phyloP scores from a whole-genome alignment of 2,888 invertebrate species.

The Campopleginae sp. region DNA sequence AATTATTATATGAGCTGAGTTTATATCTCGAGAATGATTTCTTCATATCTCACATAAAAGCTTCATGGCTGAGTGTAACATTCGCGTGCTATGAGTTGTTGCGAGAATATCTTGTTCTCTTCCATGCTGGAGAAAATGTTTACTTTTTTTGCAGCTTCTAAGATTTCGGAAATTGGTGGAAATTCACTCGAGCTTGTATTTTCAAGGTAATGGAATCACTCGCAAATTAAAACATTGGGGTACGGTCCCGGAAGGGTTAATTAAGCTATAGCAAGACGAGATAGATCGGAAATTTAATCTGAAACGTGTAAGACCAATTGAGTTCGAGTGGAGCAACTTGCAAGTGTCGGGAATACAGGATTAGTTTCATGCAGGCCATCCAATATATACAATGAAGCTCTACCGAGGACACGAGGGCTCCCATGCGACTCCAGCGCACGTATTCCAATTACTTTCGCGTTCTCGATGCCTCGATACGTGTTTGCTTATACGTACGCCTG shows the following conservation, averaged over 20 bases:
- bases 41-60: constrained; percentile 11
- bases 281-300: constrained; percentile 35
- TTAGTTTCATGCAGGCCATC: constrained; percentile 21
- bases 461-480: constrained; percentile 35
- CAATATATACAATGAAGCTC: constrained; percentile 33
- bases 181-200: not conserved
- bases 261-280: constrained; percentile 6
- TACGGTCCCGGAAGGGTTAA: constrained; percentile 26
- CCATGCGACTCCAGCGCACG: constrained; percentile 39
- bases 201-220: not conserved
- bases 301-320: constrained; percentile 33
- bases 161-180: not conserved
- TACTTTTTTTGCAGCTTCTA: not conserved
- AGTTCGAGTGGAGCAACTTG: constrained; percentile 15
- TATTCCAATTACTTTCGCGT: constrained; percentile 54
- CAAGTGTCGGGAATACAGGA: constrained; percentile 29
- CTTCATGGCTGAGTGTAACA: not conserved
- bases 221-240: constrained; percentile 15
- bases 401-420: constrained; percentile 1
- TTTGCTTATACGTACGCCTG: constrained; percentile 4
- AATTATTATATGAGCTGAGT: constrained; percentile 39
- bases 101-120: not conserved
- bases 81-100: constrained; percentile 28
- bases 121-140: not conserved
- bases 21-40: constrained; percentile 14